Evolutionary conservation across 2,113 vertebrate species (phyloP).

Genomic region (Tretioscincus oriximinensis): DNA sequence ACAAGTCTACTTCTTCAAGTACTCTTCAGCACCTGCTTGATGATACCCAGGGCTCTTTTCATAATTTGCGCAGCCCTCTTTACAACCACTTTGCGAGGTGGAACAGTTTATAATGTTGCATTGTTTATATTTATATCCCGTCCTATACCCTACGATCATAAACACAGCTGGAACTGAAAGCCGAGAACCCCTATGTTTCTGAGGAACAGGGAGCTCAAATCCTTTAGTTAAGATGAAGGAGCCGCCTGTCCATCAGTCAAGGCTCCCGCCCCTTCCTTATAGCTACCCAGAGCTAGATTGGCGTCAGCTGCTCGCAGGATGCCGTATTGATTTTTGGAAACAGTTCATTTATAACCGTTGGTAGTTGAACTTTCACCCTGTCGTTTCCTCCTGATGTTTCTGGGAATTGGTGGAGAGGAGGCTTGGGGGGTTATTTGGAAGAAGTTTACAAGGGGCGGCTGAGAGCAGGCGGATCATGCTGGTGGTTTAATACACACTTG

Average conservation of each 20-base stretch:
- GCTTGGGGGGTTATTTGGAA: slow-evolving; percentile 29
- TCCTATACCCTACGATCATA: too few species aligned
- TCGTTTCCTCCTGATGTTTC: slow-evolving; percentile 31
- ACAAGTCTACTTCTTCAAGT: too few species aligned
- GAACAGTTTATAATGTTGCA: not conserved
- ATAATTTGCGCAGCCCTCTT: not conserved
- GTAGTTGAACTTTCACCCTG: slow-evolving; percentile 40
- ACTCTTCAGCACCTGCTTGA: not conserved
- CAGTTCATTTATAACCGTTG: slow-evolving; percentile 38
- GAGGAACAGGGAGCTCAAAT: not conserved
- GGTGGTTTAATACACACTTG: not conserved
- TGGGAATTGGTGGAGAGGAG: slow-evolving; percentile 33
- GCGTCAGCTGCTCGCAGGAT: slow-evolving; percentile 19
- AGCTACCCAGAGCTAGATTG: slow-evolving; percentile 8
- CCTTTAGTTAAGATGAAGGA: not conserved
- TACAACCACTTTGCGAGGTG: not conserved
- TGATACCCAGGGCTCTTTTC: not conserved
- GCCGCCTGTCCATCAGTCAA: not conserved
- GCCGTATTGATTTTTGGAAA: slow-evolving; percentile 30
- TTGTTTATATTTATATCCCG: too few species aligned
- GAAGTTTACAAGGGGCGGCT: slow-evolving; percentile 1
- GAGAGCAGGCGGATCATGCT: not conserved
- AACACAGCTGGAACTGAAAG: too few species aligned
- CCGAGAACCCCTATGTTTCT: not conserved
- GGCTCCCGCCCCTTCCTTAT: not conserved